Evolutionary conservation across 2,113 vertebrate genomes (phyloP), one percentile per base, ranked within the genome.

Genomic region (Xyliphius kryptos): DNA sequence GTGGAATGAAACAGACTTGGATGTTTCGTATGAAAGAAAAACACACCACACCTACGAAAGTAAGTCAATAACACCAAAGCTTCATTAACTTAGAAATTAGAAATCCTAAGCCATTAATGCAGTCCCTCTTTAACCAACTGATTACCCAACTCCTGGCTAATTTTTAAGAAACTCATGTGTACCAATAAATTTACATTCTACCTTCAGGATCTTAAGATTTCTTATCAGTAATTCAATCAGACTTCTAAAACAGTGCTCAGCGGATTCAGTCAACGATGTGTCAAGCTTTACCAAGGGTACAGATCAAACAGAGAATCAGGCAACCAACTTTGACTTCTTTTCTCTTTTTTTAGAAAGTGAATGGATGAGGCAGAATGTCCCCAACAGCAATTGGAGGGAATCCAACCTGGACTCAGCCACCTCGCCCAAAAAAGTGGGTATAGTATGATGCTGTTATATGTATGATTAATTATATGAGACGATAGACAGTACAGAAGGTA

Each of bases 1-100:
- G 71, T 95, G 92, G 92, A 93, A 91, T 1, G 92, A 95, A 74
- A 90, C 90, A 0, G 90, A 95, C 66, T 81, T 95, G 59, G 92
- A 95, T 7, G 69, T 84, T 68, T 83, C 83, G 0, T 91, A 88
- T 0, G 89, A 94, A 49, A 90, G 80, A 70, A 93, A 91, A 63
- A 55, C 86, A 6, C 85, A 89, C 1, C 87, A 89, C 62, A 81
- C 79, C 57, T 90, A 91, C 1, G 89, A 92, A 22, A 85, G 90
- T 92, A 66, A 76, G 76, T 71, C 9, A 20, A n/a, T 32, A 14
- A 9, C 10, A 12, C 10, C 40, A 41, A 14, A 1, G 26, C 4
- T 32, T 5, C 2, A 32, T 5, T 38, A 14, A 10, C 40, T 41
- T 9, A 41, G 1, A 11, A 3, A 12, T 41, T 12, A 9, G 10